A percentile compares a stretch with the other conserved stretches of the same genome.
phyloP scores from a whole-genome alignment of 2,888 invertebrate genomes.

The Noctua fimbriata region DNA sequence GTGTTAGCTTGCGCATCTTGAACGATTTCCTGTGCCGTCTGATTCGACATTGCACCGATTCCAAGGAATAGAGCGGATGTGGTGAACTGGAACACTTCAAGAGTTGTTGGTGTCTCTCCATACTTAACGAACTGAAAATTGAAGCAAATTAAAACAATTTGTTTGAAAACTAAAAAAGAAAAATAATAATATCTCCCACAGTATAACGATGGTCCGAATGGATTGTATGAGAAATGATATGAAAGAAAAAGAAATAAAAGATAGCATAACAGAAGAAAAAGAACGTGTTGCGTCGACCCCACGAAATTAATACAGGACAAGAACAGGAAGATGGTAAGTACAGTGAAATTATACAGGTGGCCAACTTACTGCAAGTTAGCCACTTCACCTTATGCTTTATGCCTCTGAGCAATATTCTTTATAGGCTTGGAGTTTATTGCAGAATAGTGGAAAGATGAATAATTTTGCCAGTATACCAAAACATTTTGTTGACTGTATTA shows the following conservation, averaged over 20 bases:
- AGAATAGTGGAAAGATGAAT: background rate
- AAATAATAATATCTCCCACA: background rate
- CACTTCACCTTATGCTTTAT: background rate
- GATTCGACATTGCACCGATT: constrained; percentile 73
- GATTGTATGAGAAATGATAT: no score
- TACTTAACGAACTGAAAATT: constrained; percentile 49
- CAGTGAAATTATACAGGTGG: background rate
- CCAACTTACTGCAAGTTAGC: no score
- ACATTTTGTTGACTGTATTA: background rate
- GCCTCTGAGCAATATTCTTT: background rate
- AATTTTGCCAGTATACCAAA: background rate
- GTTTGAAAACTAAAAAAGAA: background rate
- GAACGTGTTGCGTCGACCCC: background rate
- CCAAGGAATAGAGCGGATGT: constrained; percentile 71
- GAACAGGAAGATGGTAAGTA: background rate
- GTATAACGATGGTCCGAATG: background rate
- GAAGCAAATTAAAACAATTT: background rate
- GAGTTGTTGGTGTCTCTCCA: constrained; percentile 46
- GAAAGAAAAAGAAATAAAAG: background rate
- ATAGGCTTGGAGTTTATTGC: background rate
- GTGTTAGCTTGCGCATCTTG: constrained; percentile 70
- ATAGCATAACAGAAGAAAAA: background rate
- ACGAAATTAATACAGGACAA: background rate
- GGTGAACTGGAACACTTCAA: constrained; percentile 70
- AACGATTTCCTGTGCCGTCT: constrained; percentile 71